Conservation (phyloP, 2,797 vertebrate genomes). For the Psittacula echo region DNA sequence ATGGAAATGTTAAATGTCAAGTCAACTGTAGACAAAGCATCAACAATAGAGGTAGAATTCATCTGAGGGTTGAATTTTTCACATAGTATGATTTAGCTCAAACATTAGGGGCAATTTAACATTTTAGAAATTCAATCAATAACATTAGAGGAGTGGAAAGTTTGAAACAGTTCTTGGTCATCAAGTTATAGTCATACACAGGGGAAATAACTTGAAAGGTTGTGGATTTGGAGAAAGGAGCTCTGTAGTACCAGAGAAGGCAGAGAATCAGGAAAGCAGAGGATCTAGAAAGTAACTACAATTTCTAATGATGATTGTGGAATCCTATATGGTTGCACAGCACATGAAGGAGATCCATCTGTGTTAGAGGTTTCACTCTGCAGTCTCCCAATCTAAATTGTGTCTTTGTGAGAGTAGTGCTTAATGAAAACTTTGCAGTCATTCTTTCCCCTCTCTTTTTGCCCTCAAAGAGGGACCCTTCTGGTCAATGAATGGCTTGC, state of each 20-base stretch:
- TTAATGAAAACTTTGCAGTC: not conserved
- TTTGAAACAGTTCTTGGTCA: not conserved
- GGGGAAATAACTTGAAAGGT: not conserved
- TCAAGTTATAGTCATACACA: not conserved
- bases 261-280: not conserved
- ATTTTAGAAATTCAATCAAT: not conserved
- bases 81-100: not conserved
- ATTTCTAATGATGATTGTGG: not conserved
- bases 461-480: rapidly evolving
- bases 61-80: not conserved
- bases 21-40: not conserved
- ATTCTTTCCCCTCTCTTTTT: not conserved
- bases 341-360: not conserved
- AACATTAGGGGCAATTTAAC: not conserved
- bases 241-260: not conserved
- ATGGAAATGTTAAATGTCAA: not conserved
- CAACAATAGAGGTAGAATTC: not conserved
- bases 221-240: not conserved
- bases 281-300: not conserved
- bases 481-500: not conserved
- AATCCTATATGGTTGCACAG: not conserved
- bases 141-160: not conserved
- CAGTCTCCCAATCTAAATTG: not conserved
- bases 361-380: not conserved
- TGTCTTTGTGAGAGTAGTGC: not conserved